Conservation (phyloP, 1,140 invertebrate genomes). For the Aphis gossypii region DNA sequence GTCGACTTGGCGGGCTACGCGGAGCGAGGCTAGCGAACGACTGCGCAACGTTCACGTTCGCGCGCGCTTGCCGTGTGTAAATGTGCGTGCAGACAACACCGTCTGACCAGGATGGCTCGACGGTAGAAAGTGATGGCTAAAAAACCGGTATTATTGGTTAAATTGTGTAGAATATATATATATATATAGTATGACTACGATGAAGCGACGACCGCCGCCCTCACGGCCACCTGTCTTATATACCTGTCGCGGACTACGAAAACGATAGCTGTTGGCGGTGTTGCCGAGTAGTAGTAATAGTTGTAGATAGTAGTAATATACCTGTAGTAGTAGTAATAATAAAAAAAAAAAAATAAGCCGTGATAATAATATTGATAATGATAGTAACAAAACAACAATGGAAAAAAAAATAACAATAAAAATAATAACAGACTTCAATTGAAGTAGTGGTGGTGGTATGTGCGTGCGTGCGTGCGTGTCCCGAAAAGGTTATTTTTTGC, state of each 20-base stretch:
- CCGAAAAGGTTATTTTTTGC: neutral
- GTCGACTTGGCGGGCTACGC: neutral
- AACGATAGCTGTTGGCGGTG: neutral
- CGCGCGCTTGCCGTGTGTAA: neutral
- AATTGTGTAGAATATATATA: no score
- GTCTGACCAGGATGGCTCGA: neutral
- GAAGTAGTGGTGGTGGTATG: neutral
- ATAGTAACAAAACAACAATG: neutral
- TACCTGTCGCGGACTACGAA: neutral
- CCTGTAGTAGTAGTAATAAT: neutral
- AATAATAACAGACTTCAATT: neutral
- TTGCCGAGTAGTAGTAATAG: neutral
- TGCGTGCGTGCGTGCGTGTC: neutral
- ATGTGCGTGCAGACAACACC: neutral
- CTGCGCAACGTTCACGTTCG: neutral
- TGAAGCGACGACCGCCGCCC: neutral
- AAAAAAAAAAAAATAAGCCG: neutral
- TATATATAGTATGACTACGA: neutral
- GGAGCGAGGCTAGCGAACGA: neutral
- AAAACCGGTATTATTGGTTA: neutral
- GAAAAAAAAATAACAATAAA: neutral
- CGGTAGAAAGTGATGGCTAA: conserved; percentile 1
- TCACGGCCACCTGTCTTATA: neutral
- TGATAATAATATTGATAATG: neutral
- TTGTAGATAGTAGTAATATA: neutral